Percentiles rank a stretch among this genome's conserved stretches.
Conservation (phyloP, 2,113 vertebrate genomes). For the Leucosticte australis region DNA sequence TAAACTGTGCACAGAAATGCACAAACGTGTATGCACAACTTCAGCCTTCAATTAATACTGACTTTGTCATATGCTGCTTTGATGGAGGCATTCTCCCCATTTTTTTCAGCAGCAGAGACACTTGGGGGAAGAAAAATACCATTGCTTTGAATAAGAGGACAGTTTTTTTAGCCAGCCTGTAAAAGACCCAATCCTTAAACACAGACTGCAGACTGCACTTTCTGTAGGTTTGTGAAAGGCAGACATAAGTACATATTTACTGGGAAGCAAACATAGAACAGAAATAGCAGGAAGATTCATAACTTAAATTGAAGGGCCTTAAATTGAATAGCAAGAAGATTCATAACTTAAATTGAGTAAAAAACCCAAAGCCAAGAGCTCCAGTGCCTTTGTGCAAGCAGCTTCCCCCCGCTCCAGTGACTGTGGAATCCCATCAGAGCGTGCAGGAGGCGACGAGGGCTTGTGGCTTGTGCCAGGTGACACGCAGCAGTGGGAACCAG, state of each 20-base stretch:
- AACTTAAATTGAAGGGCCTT: background rate
- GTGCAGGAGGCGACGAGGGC: rapidly evolving
- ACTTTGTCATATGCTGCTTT: background rate
- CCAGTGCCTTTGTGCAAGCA: background rate
- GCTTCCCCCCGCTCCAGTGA: background rate
- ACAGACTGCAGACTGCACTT: background rate
- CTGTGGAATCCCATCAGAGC: rapidly evolving
- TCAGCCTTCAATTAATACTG: background rate
- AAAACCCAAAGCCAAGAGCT: background rate
- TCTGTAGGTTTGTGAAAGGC: background rate
- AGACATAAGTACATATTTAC: background rate
- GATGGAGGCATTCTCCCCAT: background rate
- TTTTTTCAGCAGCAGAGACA: background rate
- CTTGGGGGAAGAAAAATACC: background rate
- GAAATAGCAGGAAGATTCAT: background rate
- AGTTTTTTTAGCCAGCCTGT: background rate
- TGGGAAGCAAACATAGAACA: background rate
- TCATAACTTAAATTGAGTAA: background rate
- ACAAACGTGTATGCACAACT: background rate
- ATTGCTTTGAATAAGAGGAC: background rate
- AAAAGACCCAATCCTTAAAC: background rate
- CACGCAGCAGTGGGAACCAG: rapidly evolving
- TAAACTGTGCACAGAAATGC: background rate
- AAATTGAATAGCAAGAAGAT: background rate
- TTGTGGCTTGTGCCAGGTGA: background rate